Evolutionary conservation across 2,797 vertebrate genomes (phyloP), one percentile per base, ranked within the genome.

Genomic region (Eutrigla gurnardus): DNA sequence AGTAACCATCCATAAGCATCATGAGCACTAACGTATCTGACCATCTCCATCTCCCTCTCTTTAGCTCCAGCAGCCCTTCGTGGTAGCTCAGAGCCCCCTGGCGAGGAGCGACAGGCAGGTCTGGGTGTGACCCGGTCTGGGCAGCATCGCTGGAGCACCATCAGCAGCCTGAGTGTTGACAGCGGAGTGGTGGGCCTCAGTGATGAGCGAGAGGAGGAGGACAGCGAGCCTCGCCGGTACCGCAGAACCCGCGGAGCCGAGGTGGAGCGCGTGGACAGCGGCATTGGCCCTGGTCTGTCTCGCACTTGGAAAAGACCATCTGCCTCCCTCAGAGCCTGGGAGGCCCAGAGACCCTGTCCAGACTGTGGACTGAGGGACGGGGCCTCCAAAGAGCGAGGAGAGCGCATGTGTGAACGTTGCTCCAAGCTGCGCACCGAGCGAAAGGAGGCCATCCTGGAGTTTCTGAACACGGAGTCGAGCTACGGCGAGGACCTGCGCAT

Each of bases 391-490:
- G 95, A 84, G 87, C 91, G 93, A 18, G 89, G 90, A 1, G 95
- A 96, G 61, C 93, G 95, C 36, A 95, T 97, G 92, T 98, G 97
- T 0, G 95, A 95, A 17, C 95, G 95, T 45, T 98, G 97, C 90
- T 84, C 93, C 77, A 98, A 96, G 86, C 93, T 95, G 81, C 93
- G 97, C 72, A 96, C 93, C 0, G 97, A 98, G 87, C 94, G 96
- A 47, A 98, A 98, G 71, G 97, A 98, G 78, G 96, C 97, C 70
- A 94, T 97, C 81, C 82, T 97, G 90, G 97, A 98, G 92, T 98
- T 97, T 43, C 94, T 97, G 65, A 96, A 96, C 86, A 98, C 96
- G 0, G 96, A 99, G 92, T 94, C 93, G 3, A 97, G 97, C 88
- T 98, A 96, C 0, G 94, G 96, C 6, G 96, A 97, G 79, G 96